Evolutionary conservation across 2,888 invertebrate species (phyloP), one percentile per base, ranked within the genome.

Genomic region (Alentia gelatinosa): DNA sequence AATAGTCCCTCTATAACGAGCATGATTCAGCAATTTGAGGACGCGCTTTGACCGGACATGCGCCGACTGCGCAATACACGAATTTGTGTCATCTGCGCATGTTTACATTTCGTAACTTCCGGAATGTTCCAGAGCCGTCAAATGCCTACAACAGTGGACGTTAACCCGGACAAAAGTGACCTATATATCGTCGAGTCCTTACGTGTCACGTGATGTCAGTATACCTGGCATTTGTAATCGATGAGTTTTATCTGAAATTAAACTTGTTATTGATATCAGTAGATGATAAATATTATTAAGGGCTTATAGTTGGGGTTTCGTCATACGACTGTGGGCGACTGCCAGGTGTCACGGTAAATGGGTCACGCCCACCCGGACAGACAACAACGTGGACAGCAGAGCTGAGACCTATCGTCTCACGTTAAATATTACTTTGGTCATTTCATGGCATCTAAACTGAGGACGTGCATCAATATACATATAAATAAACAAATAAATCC

Each of bases 341-440:
- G n/a, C n/a, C n/a, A n/a, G n/a, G n/a, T n/a, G n/a, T n/a, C n/a
- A n/a, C n/a, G n/a, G n/a, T n/a, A n/a, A n/a, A n/a, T 5, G 35
- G 86, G 86, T 86, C 86, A 86, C 86, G 86, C 86, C 86, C 86
- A 86, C 86, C 86, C 86, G 12, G n/a, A n/a, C n/a, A n/a, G n/a
- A n/a, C n/a, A n/a, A n/a, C n/a, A n/a, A n/a, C n/a, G n/a, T n/a
- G n/a, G n/a, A n/a, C n/a, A n/a, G n/a, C n/a, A n/a, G n/a, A n/a
- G n/a, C n/a, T n/a, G n/a, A n/a, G n/a, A n/a, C n/a, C n/a, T n/a
- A n/a, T n/a, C n/a, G n/a, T n/a, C n/a, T n/a, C n/a, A n/a, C n/a
- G n/a, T n/a, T n/a, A n/a, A n/a, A n/a, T n/a, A n/a, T n/a, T n/a
- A n/a, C n/a, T n/a, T n/a, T n/a, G n/a, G n/a, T n/a, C n/a, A n/a